These are phyloP conservation scores for Apostichopus parvimensis DNA, from an alignment of 35 echinoderm and acorn worm genomes.

Conservation along the genomic window DNA sequence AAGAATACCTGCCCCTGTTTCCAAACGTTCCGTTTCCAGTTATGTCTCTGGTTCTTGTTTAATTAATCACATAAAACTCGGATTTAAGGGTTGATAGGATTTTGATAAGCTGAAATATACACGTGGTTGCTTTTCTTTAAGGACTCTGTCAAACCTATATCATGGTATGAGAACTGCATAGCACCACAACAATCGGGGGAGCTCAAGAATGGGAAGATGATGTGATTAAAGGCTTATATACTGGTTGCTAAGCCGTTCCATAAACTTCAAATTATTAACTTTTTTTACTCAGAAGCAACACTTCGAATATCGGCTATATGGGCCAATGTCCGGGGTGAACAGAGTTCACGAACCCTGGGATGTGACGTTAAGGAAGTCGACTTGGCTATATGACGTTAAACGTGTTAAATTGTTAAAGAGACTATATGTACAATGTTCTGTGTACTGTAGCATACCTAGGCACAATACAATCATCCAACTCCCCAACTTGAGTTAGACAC, in stretches of 20 bases:
- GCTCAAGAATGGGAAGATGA: neutral
- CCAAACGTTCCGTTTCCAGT: neutral
- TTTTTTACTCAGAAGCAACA: slow-evolving; percentile 26
- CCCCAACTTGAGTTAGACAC: slow-evolving; percentile 32
- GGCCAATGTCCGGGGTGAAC: slow-evolving; percentile 49
- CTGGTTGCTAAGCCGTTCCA: slow-evolving; percentile 49
- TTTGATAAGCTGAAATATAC: slow-evolving; percentile 48
- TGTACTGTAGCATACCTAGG: slow-evolving; percentile 2
- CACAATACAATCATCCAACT: slow-evolving; percentile 22
- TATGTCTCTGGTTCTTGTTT: slow-evolving; percentile 34
- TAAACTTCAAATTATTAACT: slow-evolving; percentile 54
- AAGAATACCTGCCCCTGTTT: slow-evolving; percentile 1
- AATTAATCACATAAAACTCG: slow-evolving; percentile 51
- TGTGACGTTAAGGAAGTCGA: slow-evolving; percentile 14
- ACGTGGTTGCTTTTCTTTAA: slow-evolving; percentile 34
- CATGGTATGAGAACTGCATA: neutral
- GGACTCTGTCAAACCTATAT: neutral
- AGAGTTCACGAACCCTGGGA: slow-evolving; percentile 33
- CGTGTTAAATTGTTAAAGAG: slow-evolving; percentile 27
- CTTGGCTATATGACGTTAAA: neutral
- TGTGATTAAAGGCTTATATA: slow-evolving; percentile 38
- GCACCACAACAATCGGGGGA: slow-evolving; percentile 36
- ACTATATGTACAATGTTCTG: neutral
- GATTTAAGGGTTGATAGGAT: slow-evolving; percentile 35
- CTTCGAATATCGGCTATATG: slow-evolving; percentile 26